phyloP scores from a whole-genome alignment of 2,113 vertebrate genomes.

The Tupaia tana region DNA sequence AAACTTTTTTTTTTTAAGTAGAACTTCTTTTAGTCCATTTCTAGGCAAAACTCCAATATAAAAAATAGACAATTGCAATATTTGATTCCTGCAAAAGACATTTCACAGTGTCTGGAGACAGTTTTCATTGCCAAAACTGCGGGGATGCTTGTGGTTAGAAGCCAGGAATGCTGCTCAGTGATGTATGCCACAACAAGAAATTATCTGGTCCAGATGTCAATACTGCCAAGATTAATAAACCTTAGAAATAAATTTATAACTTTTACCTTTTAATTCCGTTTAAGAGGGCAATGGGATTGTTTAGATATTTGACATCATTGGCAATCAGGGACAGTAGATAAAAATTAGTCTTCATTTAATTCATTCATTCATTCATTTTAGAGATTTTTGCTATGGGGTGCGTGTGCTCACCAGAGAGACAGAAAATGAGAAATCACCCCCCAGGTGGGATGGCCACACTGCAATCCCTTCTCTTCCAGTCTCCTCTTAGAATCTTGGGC shows the following conservation, averaged over 20 bases:
- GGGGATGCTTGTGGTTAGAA: background rate
- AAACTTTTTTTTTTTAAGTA: background rate
- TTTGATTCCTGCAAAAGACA: background rate
- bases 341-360: too few species aligned
- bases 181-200: too few species aligned
- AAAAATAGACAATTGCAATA: background rate
- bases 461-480: too few species aligned
- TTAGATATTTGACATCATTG: background rate
- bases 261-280: background rate
- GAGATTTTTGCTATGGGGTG: too few species aligned
- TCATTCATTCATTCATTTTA: too few species aligned
- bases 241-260: background rate
- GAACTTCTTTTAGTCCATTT: slow-evolving; percentile 14
- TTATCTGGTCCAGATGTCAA: background rate
- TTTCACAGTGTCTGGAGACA: background rate
- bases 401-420: too few species aligned
- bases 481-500: too few species aligned
- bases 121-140: background rate
- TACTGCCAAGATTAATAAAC: background rate
- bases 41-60: background rate
- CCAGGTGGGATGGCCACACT: too few species aligned
- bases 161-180: background rate
- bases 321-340: background rate
- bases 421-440: too few species aligned
- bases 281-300: background rate